Base-by-base conservation (phyloP, 2,888 invertebrate species). In the Xylocampa areola region DNA sequence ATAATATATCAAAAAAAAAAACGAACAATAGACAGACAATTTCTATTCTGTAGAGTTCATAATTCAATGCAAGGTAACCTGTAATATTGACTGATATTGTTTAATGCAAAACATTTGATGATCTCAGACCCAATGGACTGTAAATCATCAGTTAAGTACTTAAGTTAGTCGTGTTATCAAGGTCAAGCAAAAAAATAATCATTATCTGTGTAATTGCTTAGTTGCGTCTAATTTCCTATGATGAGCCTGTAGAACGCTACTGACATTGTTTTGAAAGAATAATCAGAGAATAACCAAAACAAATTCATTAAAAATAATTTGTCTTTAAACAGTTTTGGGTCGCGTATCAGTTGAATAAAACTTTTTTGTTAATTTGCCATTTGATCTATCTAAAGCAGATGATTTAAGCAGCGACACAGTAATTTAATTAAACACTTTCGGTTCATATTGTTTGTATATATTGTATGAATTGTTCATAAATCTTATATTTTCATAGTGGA, bases 151-250 rank as follows among this genome's bases (percentile, higher is more conserved):
- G 35, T 41, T 61, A 61, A 55, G 53, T 68, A 62, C 65, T 73
- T 64, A 14, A 64, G 39, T 68, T 55, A 27, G 47, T 54, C 52
- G 50, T 27, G 44, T 68, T 68, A 77, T 75, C 79, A 80, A 60
- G 83, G 82, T 69, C 77, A 77, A 52, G 52, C 54, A 44, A 64
- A 70, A 61, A 58, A 61, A 59, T 41, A 52, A 68, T 57, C 66
- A 73, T 73, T 78, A 67, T 52, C 52, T 47, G 62, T 41, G 57
- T 80, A 74, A 79, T 80, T 73, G 61, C 65, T 64, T 13, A 51
- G 69, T 68, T 70, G 60, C 75, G 57, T 59, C 32, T 51, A 50
- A 60, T 65, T 67, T 55, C 45, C 57, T 50, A 47, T 53, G 66
- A 71, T 58, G 54, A 59, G 54, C 27, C 39, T 27, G 33, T 50